Base-by-base conservation (phyloP, 2,888 invertebrate species). In the Plebejus argus region DNA sequence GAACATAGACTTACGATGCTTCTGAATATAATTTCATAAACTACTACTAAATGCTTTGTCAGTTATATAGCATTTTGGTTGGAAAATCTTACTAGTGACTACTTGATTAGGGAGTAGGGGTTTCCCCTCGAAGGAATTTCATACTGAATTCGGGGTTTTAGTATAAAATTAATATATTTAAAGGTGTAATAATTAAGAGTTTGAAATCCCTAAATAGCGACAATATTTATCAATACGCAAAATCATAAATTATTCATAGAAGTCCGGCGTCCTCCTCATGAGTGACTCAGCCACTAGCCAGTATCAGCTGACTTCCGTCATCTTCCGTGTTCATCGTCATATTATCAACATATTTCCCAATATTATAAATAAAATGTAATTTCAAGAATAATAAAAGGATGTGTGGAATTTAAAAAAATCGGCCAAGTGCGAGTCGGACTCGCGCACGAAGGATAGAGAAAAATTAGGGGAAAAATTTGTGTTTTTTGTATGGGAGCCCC, bases 181-280 rank as follows among this genome's bases (percentile, higher is more conserved):
- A 53, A 53, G 53, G 53, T 18, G 53, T 58, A 20, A 20, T 58
- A 6, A 6, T 35, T 58, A 58, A 58, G 8, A 53, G 49, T 53
- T 53, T 53, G 12, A 58, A 20, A 58, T 20, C 8, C n/a, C n/a
- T 56, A 7, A 20, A 58, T 8, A 61, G 61, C 23, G 61, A 12
- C 28, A 66, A 66, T 66, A 20, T 66, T 66, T 66, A 66, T 28
- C 28, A 66, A 28, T 66, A 66, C 66, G 66, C 28, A 66, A 66
- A 66, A 66, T 66, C 66, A 66, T 66, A 66, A 66, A 28, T 66
- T 66, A 66, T 28, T 66, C 28, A 66, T 28, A 66, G 15, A 15
- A 15, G 18, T 33, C 28, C 28, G 66, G 15, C 66, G 66, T 28
- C 66, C 33, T 66, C 66, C 66, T 28, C 28, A 28, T 66, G 15